Base-by-base conservation (phyloP, 2,888 invertebrate genomes). In the Thymelicus lineola region DNA sequence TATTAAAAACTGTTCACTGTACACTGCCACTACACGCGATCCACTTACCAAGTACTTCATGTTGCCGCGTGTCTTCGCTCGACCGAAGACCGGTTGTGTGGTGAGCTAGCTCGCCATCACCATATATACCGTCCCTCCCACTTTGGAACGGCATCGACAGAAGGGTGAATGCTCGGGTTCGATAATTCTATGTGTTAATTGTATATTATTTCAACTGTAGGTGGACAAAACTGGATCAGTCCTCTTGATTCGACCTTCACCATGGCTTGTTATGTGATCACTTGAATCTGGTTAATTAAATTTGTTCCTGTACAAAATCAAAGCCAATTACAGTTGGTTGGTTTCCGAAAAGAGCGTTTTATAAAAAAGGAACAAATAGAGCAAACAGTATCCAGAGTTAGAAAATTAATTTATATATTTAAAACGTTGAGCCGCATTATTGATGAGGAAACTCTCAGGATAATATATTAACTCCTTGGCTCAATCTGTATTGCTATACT, bases 11-110 rank as follows among this genome's bases (percentile, higher is more conserved):
- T 55, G 60, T 76, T 77, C 77, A 73, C 71, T 17, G 6, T 14
- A 66, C 71, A 73, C 63, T 53, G 53, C 70, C 81, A 80, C 80
- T 79, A 77, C 79, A 80, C 79, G 74, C 61, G 55, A 72, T 76
- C 60, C 75, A 92, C 93, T 93, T 88, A 93, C 93, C 93, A 89
- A 87, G 81, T 86, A 84, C 92, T 93, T 94, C 93, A 94, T 93
- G 91, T 89, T 91, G 93, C 88, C 87, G 80, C 79, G 83, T 78
- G 89, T 91, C 91, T 90, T 86, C 92, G 90, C 84, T 82, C 79
- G 80, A 79, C 86, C 91, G 93, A 92, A 93, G 92, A 92, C 92
- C 90, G 90, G 91, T 90, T 91, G 91, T 91, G 89, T 89, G 84
- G 79, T 77, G 79, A 76, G 76, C 74, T 76, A 77, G 72, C 81